Base-by-base conservation (phyloP, 2,797 vertebrate genomes). In the Meda fulgida region DNA sequence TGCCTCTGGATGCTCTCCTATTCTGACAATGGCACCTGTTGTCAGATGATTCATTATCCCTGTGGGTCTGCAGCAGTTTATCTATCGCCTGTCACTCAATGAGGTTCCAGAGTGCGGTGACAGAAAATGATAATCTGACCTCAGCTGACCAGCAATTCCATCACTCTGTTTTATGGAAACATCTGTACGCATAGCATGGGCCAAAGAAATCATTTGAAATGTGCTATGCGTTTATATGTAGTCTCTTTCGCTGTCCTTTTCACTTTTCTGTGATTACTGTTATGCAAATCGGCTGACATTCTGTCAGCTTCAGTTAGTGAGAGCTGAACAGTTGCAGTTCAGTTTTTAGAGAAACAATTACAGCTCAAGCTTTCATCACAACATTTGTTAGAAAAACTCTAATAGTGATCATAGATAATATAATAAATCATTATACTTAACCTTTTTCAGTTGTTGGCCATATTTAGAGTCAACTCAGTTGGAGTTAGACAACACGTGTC, bases 281-380 rank as follows among this genome's bases (percentile, higher is more conserved):
- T 58, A 81, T 82, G 82, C 36, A 78, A 63, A 80, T 81, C 19
- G 13, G 9, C 51, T 84, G 51, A 88, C 65, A 85, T 73, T 86
- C 84, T 88, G 85, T 84, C 73, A 81, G 53, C 60, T 71, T 85
- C 65, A 73, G 36, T n/a, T 34, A 69, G 6, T 75, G 55, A 38
- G 48, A 88, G 67, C 84, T 85, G 69, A 89, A 53, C 76, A 85
- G 83, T 21, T 55, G n/a, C 77, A 72, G 21, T 83, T 83, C 70
- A 36, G 51, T 29, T 81, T 48, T 58, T 26, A 40, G 51, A 31
- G 80, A 58, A 71, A 43, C 67, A 55, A 72, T 71, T 69, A 51
- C 36, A 75, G 40, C 40, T 31, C 3, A 23, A 48, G n/a, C n/a
- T 2, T 81, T 21, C 34, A 80, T 51, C 48, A 18, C 13, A 58